Percentiles rank a stretch among this genome's conserved stretches.
Conservation (phyloP, 2,113 vertebrate genomes). For the Sebastes schlegelii region DNA sequence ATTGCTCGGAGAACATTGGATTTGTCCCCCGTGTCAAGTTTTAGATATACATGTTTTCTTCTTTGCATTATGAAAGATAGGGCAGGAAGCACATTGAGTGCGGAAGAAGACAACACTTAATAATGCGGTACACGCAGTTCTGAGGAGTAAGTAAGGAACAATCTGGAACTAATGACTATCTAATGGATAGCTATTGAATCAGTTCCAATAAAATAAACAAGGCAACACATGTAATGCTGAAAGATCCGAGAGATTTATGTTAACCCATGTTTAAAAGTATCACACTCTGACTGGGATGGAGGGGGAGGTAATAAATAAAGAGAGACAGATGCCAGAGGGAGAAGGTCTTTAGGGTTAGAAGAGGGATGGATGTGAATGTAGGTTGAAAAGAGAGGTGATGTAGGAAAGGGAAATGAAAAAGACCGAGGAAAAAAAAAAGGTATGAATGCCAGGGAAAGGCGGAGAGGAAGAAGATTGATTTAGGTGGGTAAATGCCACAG, state of each 20-base stretch:
- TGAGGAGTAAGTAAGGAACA: not conserved
- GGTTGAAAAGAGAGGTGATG: not conserved
- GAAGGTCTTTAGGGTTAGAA: not conserved
- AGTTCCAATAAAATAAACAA: not conserved
- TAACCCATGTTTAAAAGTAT: not conserved
- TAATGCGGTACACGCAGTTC: not conserved
- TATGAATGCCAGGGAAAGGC: constrained; percentile 3
- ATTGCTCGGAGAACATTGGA: not conserved
- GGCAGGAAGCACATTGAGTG: not conserved
- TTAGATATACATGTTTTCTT: not conserved
- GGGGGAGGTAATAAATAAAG: not conserved
- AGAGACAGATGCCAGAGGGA: constrained; percentile 6
- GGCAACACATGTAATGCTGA: not conserved
- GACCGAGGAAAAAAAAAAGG: not conserved
- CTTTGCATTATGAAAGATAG: not conserved
- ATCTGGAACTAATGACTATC: not conserved
- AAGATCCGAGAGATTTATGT: not conserved
- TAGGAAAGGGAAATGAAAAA: not conserved
- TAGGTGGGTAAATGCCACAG: constrained; percentile 31
- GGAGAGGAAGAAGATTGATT: not conserved
- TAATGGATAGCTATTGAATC: not conserved
- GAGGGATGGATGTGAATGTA: not conserved
- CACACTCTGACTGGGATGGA: not conserved
- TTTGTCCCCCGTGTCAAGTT: not conserved
- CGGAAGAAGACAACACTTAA: not conserved